Evolutionary conservation across 2,888 invertebrate species (phyloP), one percentile per base, ranked within the genome.

Genomic region (Polymixis lichenea): DNA sequence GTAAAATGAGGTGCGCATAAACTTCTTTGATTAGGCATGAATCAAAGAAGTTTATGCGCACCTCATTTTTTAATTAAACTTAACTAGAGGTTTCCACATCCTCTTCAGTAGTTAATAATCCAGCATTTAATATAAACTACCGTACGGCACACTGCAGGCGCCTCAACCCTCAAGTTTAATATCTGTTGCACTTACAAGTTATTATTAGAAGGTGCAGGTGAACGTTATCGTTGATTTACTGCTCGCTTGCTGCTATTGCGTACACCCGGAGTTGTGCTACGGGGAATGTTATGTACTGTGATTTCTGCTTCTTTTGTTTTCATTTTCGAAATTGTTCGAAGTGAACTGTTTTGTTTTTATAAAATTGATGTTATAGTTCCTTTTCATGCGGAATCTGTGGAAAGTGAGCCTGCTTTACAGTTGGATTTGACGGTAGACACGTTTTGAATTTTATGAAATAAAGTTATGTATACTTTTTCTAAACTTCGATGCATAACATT

Each of bases 151-250:
- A 5, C 19, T 65, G 64, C 46, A 22, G 55, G 78, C 64, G 53
- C 64, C 81, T 67, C 49, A 22, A 25, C 55, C 53, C 60, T 80
- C 66, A n/a, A 64, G 78, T 80, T 78, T 70, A 80, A 80, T 83
- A 80, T 83, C 78, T 67, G 75, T 70, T 85, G 83, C 82, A 60
- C 72, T 67, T 69, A 72, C 82, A 61, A 66, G 65, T n/a, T 71
- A 79, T 77, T 78, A 81, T 80, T 86, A 79, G 67, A 86, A 68
- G 62, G 76, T 77, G 70, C 83, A 83, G 77, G 85, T 77, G 77
- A 72, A 80, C 73, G 76, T 88, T 80, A 86, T 77, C 71, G 55
- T 75, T 88, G 88, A 86, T 84, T 84, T 83, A 78, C 66, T 78
- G 77, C 60, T 53, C 25, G 43, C 60, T 38, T 1, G 32, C 82